Evolutionary conservation across 30 jellyfish, hydroid and myxozoan species (phyloP), one percentile per base, ranked within the genome.

Genomic region (Clytia hemisphaerica): DNA sequence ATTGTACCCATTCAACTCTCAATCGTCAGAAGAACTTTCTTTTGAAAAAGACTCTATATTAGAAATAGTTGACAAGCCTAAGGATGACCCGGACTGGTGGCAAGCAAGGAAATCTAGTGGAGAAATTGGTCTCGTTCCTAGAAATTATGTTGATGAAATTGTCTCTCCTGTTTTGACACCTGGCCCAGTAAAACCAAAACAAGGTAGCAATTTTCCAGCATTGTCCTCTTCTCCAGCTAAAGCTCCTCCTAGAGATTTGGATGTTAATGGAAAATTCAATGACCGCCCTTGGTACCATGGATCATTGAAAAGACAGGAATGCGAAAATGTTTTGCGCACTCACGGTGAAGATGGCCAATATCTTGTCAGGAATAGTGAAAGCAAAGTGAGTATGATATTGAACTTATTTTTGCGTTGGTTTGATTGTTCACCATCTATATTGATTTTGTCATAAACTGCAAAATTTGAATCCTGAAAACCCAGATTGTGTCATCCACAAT

Each of bases 31-130:
- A 51, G 97, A 88, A 66, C 88, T 88, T 21, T 61, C 94, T 0
- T 88, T 88, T 73, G 97, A 88, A 21, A 88, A 79, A 51, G 97
- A 82, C 77, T 44, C 65, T 64, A 31, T 88, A 30, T 47, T 88
- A 49, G 93, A 74, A 32, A 68, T 88, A 3, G 74, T 88, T 48
- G 94, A 88, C 35, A 80, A 88, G 51, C 94, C 97, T 29, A 88
- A 78, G 72, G 82, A 79, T 48, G 97, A 88, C 47, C 97, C 97
- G 18, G 97, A 88, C 76, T 88, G 97, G 97, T 88, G 97, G 97
- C 82, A 72, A 61, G 97, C 97, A 19, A 71, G 86, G 57, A 73
- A 83, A 51, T 69, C 97, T 4, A 76, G 44, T 32, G 97, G 97
- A 25, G 88, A 79, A 48, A 58, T 79, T 21, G 97, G 97, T 27